Percentiles rank a stretch among this genome's conserved stretches.
Conservation (phyloP, 2,888 invertebrate genomes). For the Sicus ferrugineus region DNA sequence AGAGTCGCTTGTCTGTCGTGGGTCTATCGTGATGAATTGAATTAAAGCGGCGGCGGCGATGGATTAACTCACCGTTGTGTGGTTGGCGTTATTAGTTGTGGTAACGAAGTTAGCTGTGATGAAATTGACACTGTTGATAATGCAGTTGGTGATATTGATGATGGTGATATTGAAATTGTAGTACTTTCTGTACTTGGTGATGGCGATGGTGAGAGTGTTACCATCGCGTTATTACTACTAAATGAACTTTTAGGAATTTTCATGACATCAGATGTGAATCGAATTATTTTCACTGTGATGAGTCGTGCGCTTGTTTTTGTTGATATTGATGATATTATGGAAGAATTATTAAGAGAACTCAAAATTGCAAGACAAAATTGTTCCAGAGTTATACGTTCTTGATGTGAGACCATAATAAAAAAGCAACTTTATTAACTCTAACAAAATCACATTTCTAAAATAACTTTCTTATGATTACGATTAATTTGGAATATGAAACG, state of each 20-base stretch:
- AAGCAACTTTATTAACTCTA: constrained; percentile 5
- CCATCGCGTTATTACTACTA: constrained; percentile 34
- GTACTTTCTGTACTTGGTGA: constrained; percentile 3
- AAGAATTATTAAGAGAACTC: constrained; percentile 41
- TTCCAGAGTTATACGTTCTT: constrained; percentile 44
- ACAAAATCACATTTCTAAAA: background rate
- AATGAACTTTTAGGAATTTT: constrained; percentile 41
- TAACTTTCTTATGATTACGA: background rate
- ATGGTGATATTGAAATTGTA: constrained; percentile 28
- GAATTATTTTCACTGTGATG: constrained; percentile 14
- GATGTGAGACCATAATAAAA: constrained; percentile 50
- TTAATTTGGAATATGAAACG: background rate
- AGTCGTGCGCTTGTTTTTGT: background rate
- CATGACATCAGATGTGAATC: constrained; percentile 26
- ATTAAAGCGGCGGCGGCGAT: constrained; percentile 22
- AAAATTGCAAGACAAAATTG: constrained; percentile 39
- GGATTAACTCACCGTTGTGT: constrained; percentile 29
- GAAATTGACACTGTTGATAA: constrained; percentile 36
- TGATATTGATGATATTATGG: constrained; percentile 33
- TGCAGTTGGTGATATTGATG: constrained; percentile 36
- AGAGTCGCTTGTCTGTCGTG: background rate
- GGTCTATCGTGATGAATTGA: constrained; percentile 21
- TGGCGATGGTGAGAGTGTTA: constrained; percentile 32
- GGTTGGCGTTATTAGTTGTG: constrained; percentile 26
- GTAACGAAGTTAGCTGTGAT: constrained; percentile 31